These are phyloP conservation scores for Syngnathus typhle DNA, from an alignment of 2,113 vertebrate genomes.

Conservation along the genomic window DNA sequence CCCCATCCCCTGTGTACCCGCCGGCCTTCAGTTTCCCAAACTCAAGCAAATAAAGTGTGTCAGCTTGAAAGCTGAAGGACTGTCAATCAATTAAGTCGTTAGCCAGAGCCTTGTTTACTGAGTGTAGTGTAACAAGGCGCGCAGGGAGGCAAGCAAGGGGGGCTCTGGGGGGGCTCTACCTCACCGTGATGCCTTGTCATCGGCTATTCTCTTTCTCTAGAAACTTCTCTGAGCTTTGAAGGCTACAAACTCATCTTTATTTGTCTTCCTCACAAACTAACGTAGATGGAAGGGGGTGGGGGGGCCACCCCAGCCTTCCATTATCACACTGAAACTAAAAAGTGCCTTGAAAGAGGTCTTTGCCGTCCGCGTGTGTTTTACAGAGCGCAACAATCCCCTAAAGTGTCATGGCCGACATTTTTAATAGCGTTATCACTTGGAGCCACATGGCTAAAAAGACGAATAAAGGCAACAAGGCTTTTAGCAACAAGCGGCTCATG, in stretches of 20 bases:
- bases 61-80: constrained; percentile 36
- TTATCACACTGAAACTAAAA: constrained; percentile 50
- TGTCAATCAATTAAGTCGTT: constrained; percentile 67
- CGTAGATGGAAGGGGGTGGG: too few relatives aligned
- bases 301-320: constrained; percentile 44
- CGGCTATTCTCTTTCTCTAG: constrained; percentile 67
- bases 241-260: constrained; percentile 67
- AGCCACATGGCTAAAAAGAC: neutral
- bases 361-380: constrained; percentile 48
- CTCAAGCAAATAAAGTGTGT: constrained; percentile 39
- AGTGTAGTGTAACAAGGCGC: constrained; percentile 15
- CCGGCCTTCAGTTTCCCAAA: constrained; percentile 42
- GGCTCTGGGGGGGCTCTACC: constrained; percentile 60
- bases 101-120: constrained; percentile 47
- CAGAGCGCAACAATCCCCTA: constrained; percentile 58
- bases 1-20: constrained; percentile 14
- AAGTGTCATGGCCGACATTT: constrained; percentile 52
- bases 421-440: constrained; percentile 44
- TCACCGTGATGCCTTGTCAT: constrained; percentile 58
- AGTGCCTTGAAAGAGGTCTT: constrained; percentile 61
- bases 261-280: constrained; percentile 62
- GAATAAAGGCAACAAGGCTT: neutral
- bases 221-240: constrained; percentile 68
- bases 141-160: constrained; percentile 26
- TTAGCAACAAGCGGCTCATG: neutral